Conservation (phyloP, 2,797 vertebrate species). For the Alosa sapidissima region DNA sequence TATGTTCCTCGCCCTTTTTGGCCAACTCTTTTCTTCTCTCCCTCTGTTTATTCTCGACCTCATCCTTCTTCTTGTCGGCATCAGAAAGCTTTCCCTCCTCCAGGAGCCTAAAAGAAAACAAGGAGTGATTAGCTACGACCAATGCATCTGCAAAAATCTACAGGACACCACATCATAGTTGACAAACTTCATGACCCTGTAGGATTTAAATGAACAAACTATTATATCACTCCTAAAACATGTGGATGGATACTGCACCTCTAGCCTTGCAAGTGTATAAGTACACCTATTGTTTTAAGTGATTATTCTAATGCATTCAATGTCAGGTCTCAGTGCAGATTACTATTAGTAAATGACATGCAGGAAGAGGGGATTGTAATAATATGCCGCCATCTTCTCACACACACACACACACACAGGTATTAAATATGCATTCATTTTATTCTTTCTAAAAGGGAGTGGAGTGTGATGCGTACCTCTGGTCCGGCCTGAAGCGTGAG, state of each 20-base stretch:
- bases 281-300: too few species aligned
- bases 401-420: not conserved
- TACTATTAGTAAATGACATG: too few species aligned
- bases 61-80: conserved; percentile 83
- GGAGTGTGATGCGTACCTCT: conserved; percentile 72
- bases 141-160: not conserved
- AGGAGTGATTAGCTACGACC: not conserved
- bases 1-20: conserved; percentile 82
- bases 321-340: too few species aligned
- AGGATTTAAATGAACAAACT: too few species aligned
- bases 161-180: not conserved
- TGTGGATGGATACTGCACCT: too few species aligned
- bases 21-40: conserved; percentile 83
- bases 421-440: too few species aligned
- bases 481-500: conserved; percentile 86
- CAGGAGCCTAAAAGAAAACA: conserved; percentile 74
- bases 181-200: not conserved
- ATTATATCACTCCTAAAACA: too few species aligned
- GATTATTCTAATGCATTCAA: too few species aligned
- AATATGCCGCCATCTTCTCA: not conserved
- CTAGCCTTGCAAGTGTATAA: too few species aligned
- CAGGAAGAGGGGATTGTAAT: too few species aligned
- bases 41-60: conserved; percentile 88
- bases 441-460: not conserved
- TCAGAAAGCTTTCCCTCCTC: conserved; percentile 86